These are phyloP conservation scores for Colossoma macropomum DNA, from an alignment of 2,113 vertebrate species.

Conservation along the genomic window DNA sequence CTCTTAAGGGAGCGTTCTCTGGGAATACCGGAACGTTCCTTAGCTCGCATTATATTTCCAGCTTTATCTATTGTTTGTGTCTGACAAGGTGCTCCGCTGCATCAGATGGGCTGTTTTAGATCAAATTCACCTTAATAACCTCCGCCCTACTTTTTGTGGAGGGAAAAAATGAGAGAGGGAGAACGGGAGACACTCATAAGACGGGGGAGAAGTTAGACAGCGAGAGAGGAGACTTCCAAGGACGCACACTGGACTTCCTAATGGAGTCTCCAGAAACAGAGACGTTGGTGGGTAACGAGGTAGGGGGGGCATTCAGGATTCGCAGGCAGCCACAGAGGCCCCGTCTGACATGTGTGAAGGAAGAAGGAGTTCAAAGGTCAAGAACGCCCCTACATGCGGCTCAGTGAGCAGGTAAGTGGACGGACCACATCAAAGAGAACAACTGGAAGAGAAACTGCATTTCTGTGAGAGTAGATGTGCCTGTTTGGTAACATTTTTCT, in stretches of 20 bases:
- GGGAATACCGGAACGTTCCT: constrained; percentile 74
- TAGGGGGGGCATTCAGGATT: constrained; percentile 56
- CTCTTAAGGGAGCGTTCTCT: constrained; percentile 77
- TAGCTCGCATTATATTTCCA: constrained; percentile 69
- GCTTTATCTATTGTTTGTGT: constrained; percentile 78
- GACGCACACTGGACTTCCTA: constrained; percentile 74
- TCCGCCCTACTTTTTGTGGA: constrained; percentile 74
- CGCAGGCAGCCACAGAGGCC: constrained; percentile 58
- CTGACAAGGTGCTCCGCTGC: constrained; percentile 77
- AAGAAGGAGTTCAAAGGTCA: constrained; percentile 59
- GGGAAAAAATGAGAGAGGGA: constrained; percentile 52
- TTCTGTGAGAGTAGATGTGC: not conserved
- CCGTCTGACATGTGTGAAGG: constrained; percentile 36
- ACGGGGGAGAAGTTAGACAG: constrained; percentile 68
- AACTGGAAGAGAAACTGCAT: not conserved
- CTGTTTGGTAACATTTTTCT: not conserved
- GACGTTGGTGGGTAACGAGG: constrained; percentile 54
- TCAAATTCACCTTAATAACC: constrained; percentile 79
- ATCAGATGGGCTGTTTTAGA: constrained; percentile 74
- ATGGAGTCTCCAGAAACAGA: constrained; percentile 70
- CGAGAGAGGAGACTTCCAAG: constrained; percentile 78
- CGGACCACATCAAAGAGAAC: too few species aligned
- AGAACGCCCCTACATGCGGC: constrained; percentile 50
- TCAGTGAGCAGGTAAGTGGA: constrained; percentile 5
- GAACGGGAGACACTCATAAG: constrained; percentile 62